Evolutionary conservation across 2,797 vertebrate genomes (phyloP).

Genomic region (Protosalanx chinensis): DNA sequence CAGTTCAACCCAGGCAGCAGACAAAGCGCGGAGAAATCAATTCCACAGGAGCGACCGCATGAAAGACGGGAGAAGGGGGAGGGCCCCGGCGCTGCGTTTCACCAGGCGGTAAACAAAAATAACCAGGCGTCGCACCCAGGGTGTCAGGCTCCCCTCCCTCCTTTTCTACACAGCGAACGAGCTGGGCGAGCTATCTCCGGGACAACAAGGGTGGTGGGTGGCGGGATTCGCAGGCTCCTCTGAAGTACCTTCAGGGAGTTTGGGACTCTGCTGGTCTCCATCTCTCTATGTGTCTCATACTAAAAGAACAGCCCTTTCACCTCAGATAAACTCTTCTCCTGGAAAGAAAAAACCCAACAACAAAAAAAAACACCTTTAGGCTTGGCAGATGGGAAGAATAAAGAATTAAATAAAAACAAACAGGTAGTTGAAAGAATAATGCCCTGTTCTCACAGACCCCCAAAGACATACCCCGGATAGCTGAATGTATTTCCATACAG

Average conservation of each 20-base stretch:
- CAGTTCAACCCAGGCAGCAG: constrained; percentile 56
- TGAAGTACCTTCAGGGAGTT: background rate
- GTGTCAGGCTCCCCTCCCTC: constrained; percentile 35
- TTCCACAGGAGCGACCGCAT: constrained; percentile 67
- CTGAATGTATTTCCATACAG: background rate
- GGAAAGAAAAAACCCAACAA: background rate
- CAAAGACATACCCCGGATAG: too few species aligned
- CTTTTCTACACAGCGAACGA: constrained; percentile 27
- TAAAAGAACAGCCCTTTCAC: constrained; percentile 8
- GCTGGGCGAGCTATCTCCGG: background rate
- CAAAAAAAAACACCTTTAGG: background rate
- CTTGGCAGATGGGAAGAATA: background rate
- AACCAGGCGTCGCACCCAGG: constrained; percentile 40
- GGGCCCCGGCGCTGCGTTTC: constrained; percentile 37
- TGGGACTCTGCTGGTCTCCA: background rate
- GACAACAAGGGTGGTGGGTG: background rate
- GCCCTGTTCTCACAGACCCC: too few species aligned
- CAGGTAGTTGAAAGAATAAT: too few species aligned
- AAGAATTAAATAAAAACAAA: too few species aligned
- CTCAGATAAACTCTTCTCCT: constrained; percentile 6
- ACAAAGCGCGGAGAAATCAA: constrained; percentile 68
- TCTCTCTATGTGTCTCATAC: background rate
- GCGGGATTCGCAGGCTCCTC: constrained; percentile 2
- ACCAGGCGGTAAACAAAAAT: constrained; percentile 60
- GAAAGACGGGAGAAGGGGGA: constrained; percentile 56